Evolutionary conservation across 64 coral and sea anemone species (phyloP).

Genomic region (Dendronephthya gigantea): DNA sequence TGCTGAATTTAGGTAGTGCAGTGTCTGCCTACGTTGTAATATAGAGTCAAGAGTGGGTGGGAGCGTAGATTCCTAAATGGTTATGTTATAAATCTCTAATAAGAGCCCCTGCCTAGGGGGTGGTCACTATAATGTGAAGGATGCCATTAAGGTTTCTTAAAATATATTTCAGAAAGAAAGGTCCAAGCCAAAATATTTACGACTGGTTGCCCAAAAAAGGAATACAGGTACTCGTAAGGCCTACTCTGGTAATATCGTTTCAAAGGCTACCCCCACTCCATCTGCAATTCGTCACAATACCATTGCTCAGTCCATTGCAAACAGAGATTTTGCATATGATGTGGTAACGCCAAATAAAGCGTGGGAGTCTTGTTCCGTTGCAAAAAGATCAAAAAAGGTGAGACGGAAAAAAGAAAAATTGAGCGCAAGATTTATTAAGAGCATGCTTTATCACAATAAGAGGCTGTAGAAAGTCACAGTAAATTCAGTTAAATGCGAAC

Average conservation of each 20-base stretch:
- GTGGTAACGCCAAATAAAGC: conserved; percentile 64
- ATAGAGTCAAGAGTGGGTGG: no score
- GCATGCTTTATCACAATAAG: neutral
- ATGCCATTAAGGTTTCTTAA: neutral
- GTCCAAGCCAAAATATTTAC: conserved; percentile 30
- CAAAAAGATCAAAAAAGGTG: conserved; percentile 92
- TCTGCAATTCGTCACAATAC: conserved; percentile 40
- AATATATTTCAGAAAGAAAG: conserved; percentile 33
- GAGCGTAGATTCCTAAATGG: no score
- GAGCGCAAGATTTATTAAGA: neutral
- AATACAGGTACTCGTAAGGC: conserved; percentile 56
- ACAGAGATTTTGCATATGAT: conserved; percentile 77
- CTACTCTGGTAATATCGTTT: conserved; percentile 60
- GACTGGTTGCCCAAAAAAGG: conserved; percentile 30
- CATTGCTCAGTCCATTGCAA: conserved; percentile 62
- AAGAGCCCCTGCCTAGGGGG: no score
- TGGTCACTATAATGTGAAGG: no score
- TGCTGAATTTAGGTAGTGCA: no score
- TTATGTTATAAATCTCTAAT: no score
- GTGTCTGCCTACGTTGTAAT: no score
- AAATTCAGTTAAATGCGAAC: no score
- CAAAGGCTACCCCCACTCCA: conserved; percentile 71
- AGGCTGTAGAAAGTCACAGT: no score
- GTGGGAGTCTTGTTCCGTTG: conserved; percentile 47
- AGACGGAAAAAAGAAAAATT: neutral